These are phyloP conservation scores for Thaleichthys pacificus DNA, from an alignment of 2,797 vertebrate genomes.

Conservation along the genomic window DNA sequence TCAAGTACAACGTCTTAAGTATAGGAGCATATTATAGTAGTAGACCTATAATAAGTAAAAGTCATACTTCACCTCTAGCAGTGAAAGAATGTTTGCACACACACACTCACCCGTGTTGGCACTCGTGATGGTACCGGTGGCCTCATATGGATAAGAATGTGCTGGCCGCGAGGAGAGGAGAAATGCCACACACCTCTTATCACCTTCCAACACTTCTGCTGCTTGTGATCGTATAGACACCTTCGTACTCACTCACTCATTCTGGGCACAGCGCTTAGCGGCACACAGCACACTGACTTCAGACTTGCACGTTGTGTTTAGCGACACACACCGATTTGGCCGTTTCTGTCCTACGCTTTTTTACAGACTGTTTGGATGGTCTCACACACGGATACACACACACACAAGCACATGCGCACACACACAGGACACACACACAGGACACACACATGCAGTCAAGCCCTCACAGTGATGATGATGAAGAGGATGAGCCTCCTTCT, in stretches of 20 bases:
- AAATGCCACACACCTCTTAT: constrained; percentile 49
- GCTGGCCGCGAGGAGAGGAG: constrained; percentile 15
- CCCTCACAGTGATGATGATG: constrained; percentile 57
- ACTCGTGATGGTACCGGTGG: constrained; percentile 6
- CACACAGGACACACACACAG: constrained; percentile 10
- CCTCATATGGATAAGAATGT: constrained; percentile 50
- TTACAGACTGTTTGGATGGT: not conserved
- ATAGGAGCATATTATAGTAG: no score
- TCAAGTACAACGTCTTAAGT: no score
- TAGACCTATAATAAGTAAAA: no score
- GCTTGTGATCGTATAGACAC: no score
- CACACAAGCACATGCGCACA: constrained; percentile 1
- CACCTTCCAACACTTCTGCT: constrained; percentile 32
- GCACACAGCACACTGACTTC: constrained; percentile 3
- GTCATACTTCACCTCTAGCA: no score
- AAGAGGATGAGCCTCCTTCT: constrained; percentile 48
- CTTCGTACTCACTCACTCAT: no score
- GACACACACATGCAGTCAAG: constrained; percentile 50
- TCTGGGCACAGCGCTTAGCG: no score
- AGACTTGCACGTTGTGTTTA: constrained; percentile 34
- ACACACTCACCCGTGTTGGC: not conserved
- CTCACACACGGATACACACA: constrained; percentile 8
- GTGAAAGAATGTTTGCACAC: not conserved
- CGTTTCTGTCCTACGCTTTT: not conserved
- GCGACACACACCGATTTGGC: constrained; percentile 16